Evolutionary conservation across 2,113 vertebrate species (phyloP), one percentile per base, ranked within the genome.

Genomic region (Plecotus auritus): DNA sequence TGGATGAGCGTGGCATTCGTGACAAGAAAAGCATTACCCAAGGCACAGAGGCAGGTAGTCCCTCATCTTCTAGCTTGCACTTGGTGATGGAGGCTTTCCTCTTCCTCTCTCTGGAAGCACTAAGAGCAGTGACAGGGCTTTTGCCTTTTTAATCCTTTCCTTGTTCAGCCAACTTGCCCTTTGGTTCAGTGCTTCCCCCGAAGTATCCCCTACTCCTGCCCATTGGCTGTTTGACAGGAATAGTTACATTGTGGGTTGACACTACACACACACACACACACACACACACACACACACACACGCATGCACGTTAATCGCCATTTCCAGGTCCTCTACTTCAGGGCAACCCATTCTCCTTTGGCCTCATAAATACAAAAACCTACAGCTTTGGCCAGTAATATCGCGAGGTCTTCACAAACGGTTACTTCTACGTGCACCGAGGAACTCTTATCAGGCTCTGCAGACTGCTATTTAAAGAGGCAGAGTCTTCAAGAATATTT

Each of bases 181-280:
- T 92, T 90, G 54, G 64, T 93, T 69, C 45, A n/a, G n/a, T 28
- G 56, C 82, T 96, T 83, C 35, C 49, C 78, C 40, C 67, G 69
- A 40, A 90, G 69, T 30, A 8, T 28, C 13, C 13, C 37, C 69
- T 7, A 3, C 30, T 85, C 66, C 26, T 70, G 4, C 56, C 86
- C 84, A 18, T 49, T 91, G 42, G 47, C 64, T 51, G 23, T 96
- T 90, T 78, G 61, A 82, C 37, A 20, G 45, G 61, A 85, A 49
- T 47, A 22, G 40, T 77, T 74, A 45, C 5, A 0, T 61, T 72
- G 22, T 47, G 40, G 47, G 20, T 35, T 78, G 70, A 28, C 35
- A 51, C 8, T 32, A 18, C 45, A 9, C 49, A 14, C 56, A 18
- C 73, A 20, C 42, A 45, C 6, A 3, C 7, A 0, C 32, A 4